Evolutionary conservation across 2,113 vertebrate genomes (phyloP).

Genomic region (Regulus satrapa): DNA sequence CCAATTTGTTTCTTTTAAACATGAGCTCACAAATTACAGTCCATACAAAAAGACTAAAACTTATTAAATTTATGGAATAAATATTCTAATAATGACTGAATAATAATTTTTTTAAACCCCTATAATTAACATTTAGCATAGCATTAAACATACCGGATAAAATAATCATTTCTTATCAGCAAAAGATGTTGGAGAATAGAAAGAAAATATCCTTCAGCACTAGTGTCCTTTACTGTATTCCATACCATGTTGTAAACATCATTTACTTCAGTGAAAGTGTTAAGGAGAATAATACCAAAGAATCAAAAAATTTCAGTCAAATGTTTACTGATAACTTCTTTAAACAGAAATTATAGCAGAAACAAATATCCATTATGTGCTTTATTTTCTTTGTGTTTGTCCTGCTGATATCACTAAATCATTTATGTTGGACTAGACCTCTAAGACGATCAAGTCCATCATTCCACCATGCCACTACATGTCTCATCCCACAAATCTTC

Average conservation of each 20-base stretch:
- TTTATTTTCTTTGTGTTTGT: background rate
- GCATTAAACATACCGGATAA: slow-evolving; percentile 83
- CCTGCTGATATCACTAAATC: background rate
- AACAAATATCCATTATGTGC: background rate
- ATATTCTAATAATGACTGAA: background rate
- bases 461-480: background rate
- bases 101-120: too few relatives aligned
- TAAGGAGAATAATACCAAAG: slow-evolving; percentile 73
- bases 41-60: background rate
- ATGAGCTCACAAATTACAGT: background rate
- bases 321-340: background rate
- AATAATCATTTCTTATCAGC: slow-evolving; percentile 90
- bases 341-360: background rate
- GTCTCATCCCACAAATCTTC: background rate
- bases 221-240: slow-evolving; percentile 88
- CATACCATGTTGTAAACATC: slow-evolving; percentile 90
- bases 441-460: background rate
- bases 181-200: slow-evolving; percentile 96
- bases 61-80: background rate
- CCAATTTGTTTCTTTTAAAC: background rate
- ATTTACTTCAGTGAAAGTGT: slow-evolving; percentile 83
- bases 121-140: background rate
- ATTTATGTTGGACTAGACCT: background rate
- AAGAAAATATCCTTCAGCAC: slow-evolving; percentile 87
- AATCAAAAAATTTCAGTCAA: background rate